phyloP scores from a whole-genome alignment of 2,797 vertebrate genomes.

The Fratercula arctica region DNA sequence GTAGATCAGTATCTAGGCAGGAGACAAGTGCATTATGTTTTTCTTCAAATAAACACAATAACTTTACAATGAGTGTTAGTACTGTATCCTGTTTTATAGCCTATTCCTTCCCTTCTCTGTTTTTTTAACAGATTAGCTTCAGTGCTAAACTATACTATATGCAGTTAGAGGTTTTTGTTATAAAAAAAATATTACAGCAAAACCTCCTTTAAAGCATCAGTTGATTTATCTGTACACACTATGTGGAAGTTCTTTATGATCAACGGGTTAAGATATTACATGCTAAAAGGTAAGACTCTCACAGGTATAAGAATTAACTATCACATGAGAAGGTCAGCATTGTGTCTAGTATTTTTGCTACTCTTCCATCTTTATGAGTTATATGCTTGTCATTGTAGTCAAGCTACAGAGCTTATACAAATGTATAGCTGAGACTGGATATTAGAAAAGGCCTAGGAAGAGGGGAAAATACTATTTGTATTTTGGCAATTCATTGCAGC shows the following conservation, averaged over 20 bases:
- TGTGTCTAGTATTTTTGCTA: neutral
- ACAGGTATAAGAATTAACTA: neutral
- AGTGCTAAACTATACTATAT: neutral
- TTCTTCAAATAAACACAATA: neutral
- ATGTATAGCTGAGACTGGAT: neutral
- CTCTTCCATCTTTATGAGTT: neutral
- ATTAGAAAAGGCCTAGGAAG: neutral
- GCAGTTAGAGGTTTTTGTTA: constrained; percentile 3
- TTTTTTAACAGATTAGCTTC: neutral
- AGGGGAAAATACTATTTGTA: neutral
- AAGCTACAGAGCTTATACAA: neutral
- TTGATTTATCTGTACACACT: neutral
- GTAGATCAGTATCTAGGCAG: neutral
- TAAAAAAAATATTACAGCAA: neutral
- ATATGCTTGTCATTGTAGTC: neutral
- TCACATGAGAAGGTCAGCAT: constrained; percentile 4
- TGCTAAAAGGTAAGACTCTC: constrained; percentile 5
- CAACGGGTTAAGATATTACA: constrained; percentile 13
- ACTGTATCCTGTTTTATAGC: neutral
- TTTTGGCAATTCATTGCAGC: neutral
- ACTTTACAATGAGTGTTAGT: neutral
- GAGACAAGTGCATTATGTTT: neutral
- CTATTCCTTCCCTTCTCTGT: neutral
- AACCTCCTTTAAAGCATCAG: neutral
- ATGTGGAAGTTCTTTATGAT: neutral